phyloP scores from a whole-genome alignment of 2,113 vertebrate genomes.

The Mormoops blainvillei region DNA sequence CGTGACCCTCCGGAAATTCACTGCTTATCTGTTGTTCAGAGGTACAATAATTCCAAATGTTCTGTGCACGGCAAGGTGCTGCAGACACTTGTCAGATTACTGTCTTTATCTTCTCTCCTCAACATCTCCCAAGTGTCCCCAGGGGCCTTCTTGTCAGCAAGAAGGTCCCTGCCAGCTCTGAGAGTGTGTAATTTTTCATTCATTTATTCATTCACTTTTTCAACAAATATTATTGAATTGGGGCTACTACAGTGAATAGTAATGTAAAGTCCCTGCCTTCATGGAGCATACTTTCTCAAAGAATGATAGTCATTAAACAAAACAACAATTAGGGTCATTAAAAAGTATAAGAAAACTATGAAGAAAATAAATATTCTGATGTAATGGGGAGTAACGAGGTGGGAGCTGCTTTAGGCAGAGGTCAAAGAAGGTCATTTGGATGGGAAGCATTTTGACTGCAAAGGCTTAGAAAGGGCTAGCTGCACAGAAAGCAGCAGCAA shows the following conservation, averaged over 20 bases:
- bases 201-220: not conserved
- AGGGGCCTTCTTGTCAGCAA: not conserved
- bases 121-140: not conserved
- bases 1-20: not conserved
- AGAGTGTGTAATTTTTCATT: not conserved
- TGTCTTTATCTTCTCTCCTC: not conserved
- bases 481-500: not conserved
- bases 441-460: not conserved
- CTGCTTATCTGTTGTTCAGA: not conserved
- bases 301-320: not conserved
- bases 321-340: not conserved
- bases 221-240: not conserved
- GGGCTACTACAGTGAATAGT: not conserved
- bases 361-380: not conserved
- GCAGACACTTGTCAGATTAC: not conserved
- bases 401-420: not conserved
- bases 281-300: not conserved
- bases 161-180: not conserved
- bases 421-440: not conserved
- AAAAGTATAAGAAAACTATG: not conserved
- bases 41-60: not conserved
- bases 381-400: not conserved
- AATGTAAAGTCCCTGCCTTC: not conserved
- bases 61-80: not conserved
- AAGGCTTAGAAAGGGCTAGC: not conserved